Percentiles rank a stretch among this genome's conserved stretches.
Evolutionary conservation across 2,888 invertebrate genomes (phyloP).

Genomic region (Euplexia lucipara): DNA sequence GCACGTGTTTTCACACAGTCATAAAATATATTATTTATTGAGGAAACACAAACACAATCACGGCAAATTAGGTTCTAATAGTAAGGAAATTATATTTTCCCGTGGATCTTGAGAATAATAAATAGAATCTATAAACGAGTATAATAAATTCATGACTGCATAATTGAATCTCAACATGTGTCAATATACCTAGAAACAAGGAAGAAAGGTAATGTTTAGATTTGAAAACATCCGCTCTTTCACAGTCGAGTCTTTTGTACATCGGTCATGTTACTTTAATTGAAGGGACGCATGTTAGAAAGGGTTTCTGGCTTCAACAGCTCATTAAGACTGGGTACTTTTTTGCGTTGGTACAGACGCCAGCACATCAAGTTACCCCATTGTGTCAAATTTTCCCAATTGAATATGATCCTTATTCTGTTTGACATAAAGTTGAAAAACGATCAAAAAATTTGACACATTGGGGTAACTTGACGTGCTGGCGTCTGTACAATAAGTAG

Average conservation of each 20-base stretch:
- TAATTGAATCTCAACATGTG: constrained; percentile 16
- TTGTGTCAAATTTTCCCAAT: too few species aligned
- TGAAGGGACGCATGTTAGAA: not conserved
- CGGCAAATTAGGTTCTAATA: constrained; percentile 44
- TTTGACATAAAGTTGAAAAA: too few species aligned
- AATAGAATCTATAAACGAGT: constrained; percentile 41
- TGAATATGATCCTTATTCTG: too few species aligned
- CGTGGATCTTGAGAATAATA: constrained; percentile 56
- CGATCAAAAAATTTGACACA: too few species aligned
- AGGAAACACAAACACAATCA: constrained; percentile 46
- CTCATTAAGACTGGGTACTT: not conserved
- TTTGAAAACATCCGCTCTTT: constrained; percentile 16
- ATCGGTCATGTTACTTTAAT: not conserved
- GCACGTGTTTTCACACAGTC: constrained; percentile 1
- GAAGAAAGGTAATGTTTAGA: constrained; percentile 35
- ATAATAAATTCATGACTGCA: constrained; percentile 36
- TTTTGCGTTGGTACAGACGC: too few species aligned
- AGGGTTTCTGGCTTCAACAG: not conserved
- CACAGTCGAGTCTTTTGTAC: not conserved
- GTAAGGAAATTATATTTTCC: constrained; percentile 52
- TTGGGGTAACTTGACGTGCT: too few species aligned
- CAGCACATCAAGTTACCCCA: too few species aligned
- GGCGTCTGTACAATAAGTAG: too few species aligned
- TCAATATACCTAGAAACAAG: constrained; percentile 30
- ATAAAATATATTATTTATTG: constrained; percentile 44